Percentiles rank a stretch among this genome's conserved stretches.
Evolutionary conservation across 2,113 vertebrate species (phyloP).

Genomic region (Zootoca vivipara): DNA sequence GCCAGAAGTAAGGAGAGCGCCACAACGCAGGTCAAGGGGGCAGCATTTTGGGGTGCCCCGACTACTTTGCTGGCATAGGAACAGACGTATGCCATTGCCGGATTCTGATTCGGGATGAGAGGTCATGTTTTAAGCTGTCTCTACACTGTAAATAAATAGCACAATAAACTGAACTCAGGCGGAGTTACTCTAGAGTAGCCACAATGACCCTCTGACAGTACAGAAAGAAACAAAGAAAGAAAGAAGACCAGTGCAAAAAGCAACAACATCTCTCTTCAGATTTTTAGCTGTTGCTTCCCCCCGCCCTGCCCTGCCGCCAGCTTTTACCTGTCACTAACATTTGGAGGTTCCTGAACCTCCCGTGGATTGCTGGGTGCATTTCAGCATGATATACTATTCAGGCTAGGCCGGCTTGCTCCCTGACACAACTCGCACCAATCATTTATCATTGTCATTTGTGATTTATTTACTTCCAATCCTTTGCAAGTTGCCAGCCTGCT

Average conservation of each 20-base stretch:
- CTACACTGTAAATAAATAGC: too few species aligned
- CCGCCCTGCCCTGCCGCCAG: slow-evolving; percentile 18
- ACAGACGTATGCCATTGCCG: too few species aligned
- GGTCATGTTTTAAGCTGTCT: too few species aligned
- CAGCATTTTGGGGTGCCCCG: too few species aligned
- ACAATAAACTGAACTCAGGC: too few species aligned
- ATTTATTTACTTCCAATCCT: slow-evolving; percentile 67
- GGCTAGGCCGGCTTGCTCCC: slow-evolving; percentile 38
- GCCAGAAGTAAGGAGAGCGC: too few species aligned
- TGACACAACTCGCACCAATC: slow-evolving; percentile 52
- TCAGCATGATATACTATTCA: slow-evolving; percentile 31
- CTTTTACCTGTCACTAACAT: slow-evolving; percentile 57
- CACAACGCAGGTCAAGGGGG: too few species aligned
- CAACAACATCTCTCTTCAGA: slow-evolving; percentile 20
- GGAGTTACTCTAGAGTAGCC: too few species aligned
- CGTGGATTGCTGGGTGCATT: slow-evolving; percentile 45
- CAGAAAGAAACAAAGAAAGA: not conserved
- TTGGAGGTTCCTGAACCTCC: slow-evolving; percentile 52
- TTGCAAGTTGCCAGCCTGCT: slow-evolving; percentile 42
- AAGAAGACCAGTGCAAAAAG: not conserved
- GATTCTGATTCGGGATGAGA: too few species aligned
- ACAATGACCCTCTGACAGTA: too few species aligned
- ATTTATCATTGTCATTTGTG: slow-evolving; percentile 60
- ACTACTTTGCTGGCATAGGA: too few species aligned
- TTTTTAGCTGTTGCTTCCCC: slow-evolving; percentile 4